phyloP scores from a whole-genome alignment of 2,888 invertebrate genomes.

The Uropetala carovei region DNA sequence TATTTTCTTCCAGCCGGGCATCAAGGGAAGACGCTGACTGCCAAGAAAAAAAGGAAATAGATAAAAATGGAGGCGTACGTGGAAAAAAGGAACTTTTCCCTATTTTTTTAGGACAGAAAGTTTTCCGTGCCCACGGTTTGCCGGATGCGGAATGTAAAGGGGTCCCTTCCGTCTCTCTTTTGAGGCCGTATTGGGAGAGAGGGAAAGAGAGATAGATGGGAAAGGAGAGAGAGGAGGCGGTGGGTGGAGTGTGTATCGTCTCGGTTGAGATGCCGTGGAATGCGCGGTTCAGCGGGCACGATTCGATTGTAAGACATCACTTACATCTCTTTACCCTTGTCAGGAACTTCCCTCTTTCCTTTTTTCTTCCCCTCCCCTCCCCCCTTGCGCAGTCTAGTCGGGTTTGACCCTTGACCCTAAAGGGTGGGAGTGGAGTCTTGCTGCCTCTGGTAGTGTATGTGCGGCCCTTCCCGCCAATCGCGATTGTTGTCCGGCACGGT shows the following conservation, averaged over 20 bases:
- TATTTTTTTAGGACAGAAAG: not conserved
- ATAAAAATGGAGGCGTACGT: not conserved
- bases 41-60: not conserved
- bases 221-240: not conserved
- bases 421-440: conserved; percentile 2
- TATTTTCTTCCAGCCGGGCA: not conserved
- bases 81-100: not conserved
- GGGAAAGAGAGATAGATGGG: not conserved
- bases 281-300: conserved; percentile 48
- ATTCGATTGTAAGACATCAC: conserved; percentile 62
- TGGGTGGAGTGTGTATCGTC: conserved; percentile 42
- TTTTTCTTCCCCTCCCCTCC: not conserved
- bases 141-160: not conserved
- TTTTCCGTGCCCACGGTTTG: not conserved
- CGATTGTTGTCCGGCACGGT: not conserved
- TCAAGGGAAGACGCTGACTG: not conserved
- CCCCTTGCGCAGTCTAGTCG: not conserved
- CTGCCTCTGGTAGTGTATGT: conserved; percentile 16
- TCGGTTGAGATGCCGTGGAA: not conserved
- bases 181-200: conserved; percentile 18
- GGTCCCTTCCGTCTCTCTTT: not conserved
- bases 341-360: conserved; percentile 24
- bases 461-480: conserved; percentile 37
- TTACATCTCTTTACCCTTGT: conserved; percentile 62
- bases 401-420: conserved; percentile 56